Conservation (phyloP, 2,113 vertebrate genomes). For the Elephas maximus region DNA sequence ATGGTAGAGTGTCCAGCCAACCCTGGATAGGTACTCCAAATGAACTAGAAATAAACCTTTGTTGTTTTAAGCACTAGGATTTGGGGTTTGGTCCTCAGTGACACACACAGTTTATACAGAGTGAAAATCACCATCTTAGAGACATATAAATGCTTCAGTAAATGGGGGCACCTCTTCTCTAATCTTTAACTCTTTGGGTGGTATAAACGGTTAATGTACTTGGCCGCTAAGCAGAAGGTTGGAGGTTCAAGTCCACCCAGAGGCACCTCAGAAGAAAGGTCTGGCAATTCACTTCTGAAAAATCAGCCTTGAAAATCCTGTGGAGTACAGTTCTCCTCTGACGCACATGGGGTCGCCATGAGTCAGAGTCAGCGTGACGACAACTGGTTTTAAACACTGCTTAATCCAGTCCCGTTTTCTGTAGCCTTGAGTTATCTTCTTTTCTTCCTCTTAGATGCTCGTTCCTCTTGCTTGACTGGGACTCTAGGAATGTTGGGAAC, state of each 20-base stretch:
- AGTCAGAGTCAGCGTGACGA: neutral
- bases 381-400: neutral
- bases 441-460: neutral
- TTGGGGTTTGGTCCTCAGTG: neutral
- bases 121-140: neutral
- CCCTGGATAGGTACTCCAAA: neutral
- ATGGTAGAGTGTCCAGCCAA: neutral
- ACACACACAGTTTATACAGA: neutral
- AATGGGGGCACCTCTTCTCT: neutral
- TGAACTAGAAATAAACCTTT: neutral
- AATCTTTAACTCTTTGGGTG: neutral
- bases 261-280: neutral
- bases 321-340: neutral
- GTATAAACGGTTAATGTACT: neutral
- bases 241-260: neutral
- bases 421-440: neutral
- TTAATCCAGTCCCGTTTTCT: neutral
- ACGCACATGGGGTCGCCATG: neutral
- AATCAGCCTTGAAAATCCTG: neutral
- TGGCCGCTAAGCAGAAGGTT: neutral
- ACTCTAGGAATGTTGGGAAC: neutral
- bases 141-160: neutral
- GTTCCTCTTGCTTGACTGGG: neutral
- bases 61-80: neutral
- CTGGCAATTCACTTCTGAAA: neutral